Evolutionary conservation across 2,888 invertebrate genomes (phyloP).

Genomic region (Petrolisthes cinctipes): DNA sequence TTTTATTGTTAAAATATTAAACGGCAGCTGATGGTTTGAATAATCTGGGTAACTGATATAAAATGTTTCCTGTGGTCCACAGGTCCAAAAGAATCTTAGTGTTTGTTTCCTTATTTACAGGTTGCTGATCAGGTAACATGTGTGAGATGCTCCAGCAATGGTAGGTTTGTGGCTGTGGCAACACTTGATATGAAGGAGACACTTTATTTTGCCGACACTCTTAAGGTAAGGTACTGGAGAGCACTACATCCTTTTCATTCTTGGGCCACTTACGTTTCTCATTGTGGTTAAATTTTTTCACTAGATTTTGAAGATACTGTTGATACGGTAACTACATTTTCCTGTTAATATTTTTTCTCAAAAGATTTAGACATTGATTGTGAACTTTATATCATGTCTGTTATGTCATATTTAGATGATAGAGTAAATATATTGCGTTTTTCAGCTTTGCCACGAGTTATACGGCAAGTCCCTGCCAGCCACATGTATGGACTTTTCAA

Average conservation of each 20-base stretch:
- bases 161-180: constrained; percentile 88
- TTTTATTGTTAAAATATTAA: constrained; percentile 80
- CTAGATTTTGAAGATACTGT: constrained; percentile 15
- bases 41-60: background rate
- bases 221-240: constrained; percentile 78
- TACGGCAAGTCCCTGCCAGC: constrained; percentile 98
- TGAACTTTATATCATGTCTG: background rate
- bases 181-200: constrained; percentile 94
- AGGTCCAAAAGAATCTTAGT: background rate
- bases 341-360: background rate
- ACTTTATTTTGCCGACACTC: constrained; percentile 92
- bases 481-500: constrained; percentile 91
- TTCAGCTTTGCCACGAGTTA: constrained; percentile 89
- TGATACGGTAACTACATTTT: background rate
- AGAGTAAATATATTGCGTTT: constrained; percentile 65
- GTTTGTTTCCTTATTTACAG: constrained; percentile 3
- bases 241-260: too few relatives aligned
- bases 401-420: background rate
- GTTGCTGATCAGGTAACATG: constrained; percentile 70
- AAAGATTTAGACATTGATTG: background rate
- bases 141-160: constrained; percentile 86
- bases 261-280: too few relatives aligned
- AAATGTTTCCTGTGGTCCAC: background rate
- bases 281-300: too few relatives aligned
- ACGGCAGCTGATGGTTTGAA: constrained; percentile 77